These are phyloP conservation scores for Nemopilema nomurai DNA, from an alignment of 30 jellyfish, hydroid and myxozoan species.

Conservation along the genomic window DNA sequence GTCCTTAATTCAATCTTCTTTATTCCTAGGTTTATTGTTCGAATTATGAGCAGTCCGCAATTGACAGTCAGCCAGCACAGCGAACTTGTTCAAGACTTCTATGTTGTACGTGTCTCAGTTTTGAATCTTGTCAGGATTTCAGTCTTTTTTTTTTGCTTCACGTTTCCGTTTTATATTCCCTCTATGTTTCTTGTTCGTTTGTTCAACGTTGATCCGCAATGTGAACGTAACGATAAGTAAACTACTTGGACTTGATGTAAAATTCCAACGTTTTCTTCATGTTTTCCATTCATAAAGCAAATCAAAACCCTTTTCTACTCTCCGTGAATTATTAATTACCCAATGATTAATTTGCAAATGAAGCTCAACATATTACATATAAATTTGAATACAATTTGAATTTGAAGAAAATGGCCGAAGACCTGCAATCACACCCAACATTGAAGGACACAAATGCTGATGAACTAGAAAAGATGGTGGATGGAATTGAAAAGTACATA, in stretches of 20 bases:
- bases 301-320: no score
- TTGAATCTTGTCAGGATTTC: background rate
- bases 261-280: background rate
- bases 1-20: background rate
- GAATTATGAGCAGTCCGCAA: conserved; percentile 69
- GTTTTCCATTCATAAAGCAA: background rate
- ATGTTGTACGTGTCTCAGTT: conserved; percentile 66
- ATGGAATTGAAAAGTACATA: conserved; percentile 91
- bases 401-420: conserved; percentile 88
- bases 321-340: no score
- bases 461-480: conserved; percentile 86
- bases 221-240: no score
- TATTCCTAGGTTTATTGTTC: conserved; percentile 72
- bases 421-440: conserved; percentile 85
- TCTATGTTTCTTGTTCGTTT: no score
- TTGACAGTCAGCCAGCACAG: conserved; percentile 83
- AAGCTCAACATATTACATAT: no score
- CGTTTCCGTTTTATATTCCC: background rate
- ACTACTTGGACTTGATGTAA: no score
- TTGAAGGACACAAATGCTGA: conserved; percentile 79
- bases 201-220: no score
- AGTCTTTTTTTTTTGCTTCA: background rate
- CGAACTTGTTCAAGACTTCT: conserved; percentile 93
- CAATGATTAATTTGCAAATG: no score
- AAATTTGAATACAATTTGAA: conserved; percentile 24